phyloP scores from a whole-genome alignment of 1,140 invertebrate species.

The Brachionus paranguensis region DNA sequence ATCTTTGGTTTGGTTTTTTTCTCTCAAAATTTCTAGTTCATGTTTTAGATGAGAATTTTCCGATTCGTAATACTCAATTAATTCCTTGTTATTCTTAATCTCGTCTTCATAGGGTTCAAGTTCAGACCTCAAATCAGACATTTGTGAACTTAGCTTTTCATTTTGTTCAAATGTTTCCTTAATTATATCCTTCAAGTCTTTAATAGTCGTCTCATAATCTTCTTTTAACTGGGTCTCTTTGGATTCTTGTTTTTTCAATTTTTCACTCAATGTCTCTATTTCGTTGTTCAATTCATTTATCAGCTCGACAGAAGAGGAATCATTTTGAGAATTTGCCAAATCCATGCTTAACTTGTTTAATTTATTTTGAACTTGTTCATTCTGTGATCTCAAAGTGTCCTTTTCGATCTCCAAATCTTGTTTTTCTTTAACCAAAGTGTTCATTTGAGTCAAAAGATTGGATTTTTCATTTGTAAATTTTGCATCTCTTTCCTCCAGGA shows the following conservation, averaged over 20 bases:
- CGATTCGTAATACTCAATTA: slow-evolving; percentile 44
- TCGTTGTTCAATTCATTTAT: slow-evolving; percentile 10
- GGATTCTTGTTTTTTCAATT: slow-evolving; percentile 46
- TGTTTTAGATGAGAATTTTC: slow-evolving; percentile 50
- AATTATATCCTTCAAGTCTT: slow-evolving; percentile 43
- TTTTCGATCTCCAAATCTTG: not conserved
- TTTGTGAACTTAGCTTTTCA: slow-evolving; percentile 50
- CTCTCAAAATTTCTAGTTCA: slow-evolving; percentile 46
- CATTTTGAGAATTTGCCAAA: not conserved
- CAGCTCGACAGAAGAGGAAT: not conserved
- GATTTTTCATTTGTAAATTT: slow-evolving; percentile 37
- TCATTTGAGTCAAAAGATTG: not conserved
- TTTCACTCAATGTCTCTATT: slow-evolving; percentile 42
- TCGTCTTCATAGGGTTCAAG: slow-evolving; percentile 44
- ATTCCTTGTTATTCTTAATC: slow-evolving; percentile 46
- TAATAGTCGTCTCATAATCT: slow-evolving; percentile 43
- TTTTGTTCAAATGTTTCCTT: slow-evolving; percentile 46
- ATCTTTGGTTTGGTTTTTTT: not conserved
- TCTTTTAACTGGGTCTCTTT: slow-evolving; percentile 47
- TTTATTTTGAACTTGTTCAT: not conserved
- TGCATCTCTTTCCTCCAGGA: not conserved
- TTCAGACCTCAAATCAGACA: slow-evolving; percentile 46
- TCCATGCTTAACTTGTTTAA: not conserved
- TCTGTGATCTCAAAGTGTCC: not conserved
- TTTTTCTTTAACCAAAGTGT: not conserved